Conservation (phyloP, 2,888 invertebrate genomes). For the Stenolophus ochropezus region DNA sequence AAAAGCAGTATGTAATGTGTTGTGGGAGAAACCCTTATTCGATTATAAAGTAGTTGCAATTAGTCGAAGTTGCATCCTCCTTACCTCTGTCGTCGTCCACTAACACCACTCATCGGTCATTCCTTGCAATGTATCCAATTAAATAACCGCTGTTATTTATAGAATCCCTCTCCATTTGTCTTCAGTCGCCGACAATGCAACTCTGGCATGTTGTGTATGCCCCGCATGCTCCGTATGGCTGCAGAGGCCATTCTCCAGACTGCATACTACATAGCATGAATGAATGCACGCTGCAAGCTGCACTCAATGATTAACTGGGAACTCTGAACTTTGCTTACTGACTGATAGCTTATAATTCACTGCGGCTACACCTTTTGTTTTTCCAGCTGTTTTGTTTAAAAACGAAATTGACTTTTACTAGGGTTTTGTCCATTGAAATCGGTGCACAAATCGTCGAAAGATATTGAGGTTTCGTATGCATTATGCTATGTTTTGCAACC, state of each 20-base stretch:
- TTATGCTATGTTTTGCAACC: neutral
- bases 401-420: neutral
- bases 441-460: neutral
- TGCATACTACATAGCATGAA: neutral
- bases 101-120: conserved; percentile 12
- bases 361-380: neutral
- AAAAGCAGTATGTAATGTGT: too few relatives aligned
- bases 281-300: neutral
- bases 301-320: conserved; percentile 33
- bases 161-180: conserved; percentile 46
- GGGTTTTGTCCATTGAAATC: neutral
- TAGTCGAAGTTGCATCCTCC: neutral
- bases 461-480: neutral
- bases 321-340: conserved; percentile 20
- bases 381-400: neutral
- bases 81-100: neutral
- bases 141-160: conserved; percentile 49
- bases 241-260: neutral
- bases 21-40: too few relatives aligned
- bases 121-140: conserved; percentile 43
- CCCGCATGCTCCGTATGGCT: neutral
- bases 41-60: neutral
- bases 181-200: conserved; percentile 24
- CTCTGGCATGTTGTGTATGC: conserved; percentile 27
- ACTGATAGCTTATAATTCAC: conserved; percentile 25